Evolutionary conservation across 1,140 invertebrate species (phyloP).

Genomic region (Ceratitis capitata): DNA sequence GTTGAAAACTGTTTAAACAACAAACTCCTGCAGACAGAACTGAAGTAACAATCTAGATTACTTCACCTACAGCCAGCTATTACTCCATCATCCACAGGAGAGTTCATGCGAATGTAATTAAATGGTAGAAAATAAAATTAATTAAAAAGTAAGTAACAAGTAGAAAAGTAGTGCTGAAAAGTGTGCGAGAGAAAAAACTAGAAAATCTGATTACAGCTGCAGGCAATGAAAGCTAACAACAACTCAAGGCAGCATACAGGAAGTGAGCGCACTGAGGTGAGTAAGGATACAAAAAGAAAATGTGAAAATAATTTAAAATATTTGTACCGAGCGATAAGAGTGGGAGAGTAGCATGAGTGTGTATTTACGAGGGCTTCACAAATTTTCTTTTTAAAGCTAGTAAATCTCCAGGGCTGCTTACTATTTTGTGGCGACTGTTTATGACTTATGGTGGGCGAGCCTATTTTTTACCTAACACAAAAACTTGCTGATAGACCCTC

Average conservation of each 20-base stretch:
- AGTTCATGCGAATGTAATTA: background rate
- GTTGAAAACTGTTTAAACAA: background rate
- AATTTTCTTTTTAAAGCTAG: too few relatives aligned
- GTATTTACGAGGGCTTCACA: too few relatives aligned
- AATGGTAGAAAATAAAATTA: constrained; percentile 7
- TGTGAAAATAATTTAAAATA: too few relatives aligned
- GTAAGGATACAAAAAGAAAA: too few relatives aligned
- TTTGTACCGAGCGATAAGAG: too few relatives aligned
- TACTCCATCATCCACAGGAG: background rate
- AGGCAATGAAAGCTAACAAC: background rate
- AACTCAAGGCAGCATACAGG: background rate
- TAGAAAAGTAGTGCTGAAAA: background rate
- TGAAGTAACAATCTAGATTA: background rate
- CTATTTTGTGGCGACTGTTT: too few relatives aligned
- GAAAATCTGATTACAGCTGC: background rate
- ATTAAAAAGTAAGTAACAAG: background rate
- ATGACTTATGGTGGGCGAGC: too few relatives aligned
- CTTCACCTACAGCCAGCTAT: too few relatives aligned
- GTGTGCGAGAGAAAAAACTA: background rate
- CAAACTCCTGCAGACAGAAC: background rate
- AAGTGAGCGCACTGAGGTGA: background rate
- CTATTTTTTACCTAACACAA: too few relatives aligned
- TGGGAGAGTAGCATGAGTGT: too few relatives aligned
- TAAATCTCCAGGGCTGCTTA: too few relatives aligned
- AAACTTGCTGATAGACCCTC: background rate